Conservation (phyloP, 2,113 vertebrate species). For the Muscicapa adusta region DNA sequence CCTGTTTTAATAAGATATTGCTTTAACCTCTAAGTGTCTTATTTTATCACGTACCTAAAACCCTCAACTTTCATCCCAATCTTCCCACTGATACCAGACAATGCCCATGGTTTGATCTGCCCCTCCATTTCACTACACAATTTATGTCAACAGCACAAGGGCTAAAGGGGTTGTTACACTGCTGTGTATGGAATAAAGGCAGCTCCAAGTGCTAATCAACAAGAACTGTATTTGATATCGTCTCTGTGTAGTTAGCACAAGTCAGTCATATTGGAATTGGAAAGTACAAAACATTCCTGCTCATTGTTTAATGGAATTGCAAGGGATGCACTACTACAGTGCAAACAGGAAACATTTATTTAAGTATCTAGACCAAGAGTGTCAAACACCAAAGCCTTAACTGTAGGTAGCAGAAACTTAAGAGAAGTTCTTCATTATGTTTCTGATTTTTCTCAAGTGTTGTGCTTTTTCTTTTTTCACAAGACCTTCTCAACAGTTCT, state of each 20-base stretch:
- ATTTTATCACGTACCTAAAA: neutral
- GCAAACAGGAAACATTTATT: neutral
- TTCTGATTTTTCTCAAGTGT: neutral
- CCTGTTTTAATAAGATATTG: neutral
- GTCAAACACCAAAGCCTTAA: neutral
- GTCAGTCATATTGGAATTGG: neutral
- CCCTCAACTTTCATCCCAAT: neutral
- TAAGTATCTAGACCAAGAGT: neutral
- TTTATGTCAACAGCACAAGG: neutral
- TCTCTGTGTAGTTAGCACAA: neutral
- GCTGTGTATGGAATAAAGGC: neutral
- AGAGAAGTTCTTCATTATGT: neutral
- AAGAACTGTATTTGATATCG: neutral
- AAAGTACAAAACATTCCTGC: neutral
- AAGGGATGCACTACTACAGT: neutral
- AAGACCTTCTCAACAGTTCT: neutral
- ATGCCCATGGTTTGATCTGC: neutral
- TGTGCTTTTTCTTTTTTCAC: accelerated
- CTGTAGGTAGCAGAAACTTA: neutral
- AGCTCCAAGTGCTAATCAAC: neutral
- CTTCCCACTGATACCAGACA: neutral
- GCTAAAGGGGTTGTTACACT: neutral
- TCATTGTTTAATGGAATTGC: neutral
- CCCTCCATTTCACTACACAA: neutral
- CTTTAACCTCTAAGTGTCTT: neutral